These are phyloP conservation scores for Formica aserva DNA, from an alignment of 2,888 invertebrate genomes.

Conservation along the genomic window DNA sequence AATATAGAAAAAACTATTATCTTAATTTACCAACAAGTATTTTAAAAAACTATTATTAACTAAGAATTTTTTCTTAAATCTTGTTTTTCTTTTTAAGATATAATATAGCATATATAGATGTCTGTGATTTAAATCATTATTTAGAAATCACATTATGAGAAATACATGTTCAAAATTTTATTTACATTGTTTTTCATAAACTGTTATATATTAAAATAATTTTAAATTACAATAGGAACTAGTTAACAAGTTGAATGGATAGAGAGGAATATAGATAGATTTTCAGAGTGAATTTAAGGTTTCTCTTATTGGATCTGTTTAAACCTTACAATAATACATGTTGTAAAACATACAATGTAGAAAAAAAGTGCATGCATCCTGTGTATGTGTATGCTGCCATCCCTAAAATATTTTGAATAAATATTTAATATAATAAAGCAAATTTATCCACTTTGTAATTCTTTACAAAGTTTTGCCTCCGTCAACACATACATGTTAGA, in stretches of 20 bases:
- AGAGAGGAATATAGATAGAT: conserved; percentile 65
- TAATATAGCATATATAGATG: not conserved
- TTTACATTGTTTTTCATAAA: not conserved
- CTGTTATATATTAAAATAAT: conserved; percentile 12
- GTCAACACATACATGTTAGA: not conserved
- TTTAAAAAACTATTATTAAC: not conserved
- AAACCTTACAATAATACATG: conserved; percentile 58
- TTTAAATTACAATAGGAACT: conserved; percentile 63
- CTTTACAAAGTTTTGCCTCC: not conserved
- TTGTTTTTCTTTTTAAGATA: not conserved
- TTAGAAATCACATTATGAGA: not conserved
- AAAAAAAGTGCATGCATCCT: not conserved
- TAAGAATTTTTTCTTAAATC: not conserved
- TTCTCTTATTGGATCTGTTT: conserved; percentile 79
- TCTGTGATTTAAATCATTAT: not conserved
- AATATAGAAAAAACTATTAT: not conserved
- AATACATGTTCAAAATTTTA: not conserved
- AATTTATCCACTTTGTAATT: not conserved
- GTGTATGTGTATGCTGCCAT: not conserved
- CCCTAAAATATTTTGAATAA: not conserved
- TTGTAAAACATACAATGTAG: conserved; percentile 33
- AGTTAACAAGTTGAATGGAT: conserved; percentile 67
- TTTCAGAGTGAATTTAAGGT: conserved; percentile 77
- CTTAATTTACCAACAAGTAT: not conserved
- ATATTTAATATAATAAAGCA: not conserved